A percentile compares a stretch with the other conserved stretches of the same genome.
These are phyloP conservation scores for Lithosia quadra DNA, from an alignment of 2,888 invertebrate species.

Conservation along the genomic window DNA sequence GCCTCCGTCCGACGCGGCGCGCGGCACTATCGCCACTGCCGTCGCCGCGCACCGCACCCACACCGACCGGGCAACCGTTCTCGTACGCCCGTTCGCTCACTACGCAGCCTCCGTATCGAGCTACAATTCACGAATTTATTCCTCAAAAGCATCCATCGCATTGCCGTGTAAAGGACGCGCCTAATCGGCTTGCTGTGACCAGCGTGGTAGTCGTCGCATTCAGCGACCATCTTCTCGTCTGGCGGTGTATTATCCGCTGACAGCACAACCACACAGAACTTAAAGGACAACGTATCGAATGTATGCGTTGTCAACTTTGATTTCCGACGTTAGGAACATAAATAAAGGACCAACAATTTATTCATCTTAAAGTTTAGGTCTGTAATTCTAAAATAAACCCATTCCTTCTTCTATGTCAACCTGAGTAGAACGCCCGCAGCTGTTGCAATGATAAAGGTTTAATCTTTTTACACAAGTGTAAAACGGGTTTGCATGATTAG, in stretches of 20 bases:
- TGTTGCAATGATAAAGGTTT: too few species aligned
- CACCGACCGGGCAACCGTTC: constrained; percentile 49
- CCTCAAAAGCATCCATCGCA: constrained; percentile 66
- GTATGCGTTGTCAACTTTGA: not conserved
- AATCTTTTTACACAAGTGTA: too few species aligned
- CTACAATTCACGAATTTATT: constrained; percentile 77
- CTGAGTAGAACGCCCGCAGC: too few species aligned
- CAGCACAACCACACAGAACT: not conserved
- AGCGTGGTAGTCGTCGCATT: constrained; percentile 36
- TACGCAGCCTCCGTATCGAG: constrained; percentile 86
- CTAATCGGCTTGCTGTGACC: constrained; percentile 77
- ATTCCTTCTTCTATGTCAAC: too few species aligned
- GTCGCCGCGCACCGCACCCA: constrained; percentile 58
- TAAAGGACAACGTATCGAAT: not conserved
- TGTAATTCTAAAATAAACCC: too few species aligned
- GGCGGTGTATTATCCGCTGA: constrained; percentile 14
- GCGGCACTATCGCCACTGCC: constrained; percentile 73
- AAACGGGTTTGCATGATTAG: too few species aligned
- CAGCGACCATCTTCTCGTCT: constrained; percentile 27
- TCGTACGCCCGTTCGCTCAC: constrained; percentile 66
- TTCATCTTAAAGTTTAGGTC: not conserved
- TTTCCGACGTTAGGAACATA: not conserved
- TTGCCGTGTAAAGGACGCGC: constrained; percentile 75
- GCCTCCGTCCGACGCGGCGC: constrained; percentile 71
- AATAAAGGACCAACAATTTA: not conserved